phyloP scores from a whole-genome alignment of 2,113 vertebrate species.

The Sarotherodon lohbergeri region DNA sequence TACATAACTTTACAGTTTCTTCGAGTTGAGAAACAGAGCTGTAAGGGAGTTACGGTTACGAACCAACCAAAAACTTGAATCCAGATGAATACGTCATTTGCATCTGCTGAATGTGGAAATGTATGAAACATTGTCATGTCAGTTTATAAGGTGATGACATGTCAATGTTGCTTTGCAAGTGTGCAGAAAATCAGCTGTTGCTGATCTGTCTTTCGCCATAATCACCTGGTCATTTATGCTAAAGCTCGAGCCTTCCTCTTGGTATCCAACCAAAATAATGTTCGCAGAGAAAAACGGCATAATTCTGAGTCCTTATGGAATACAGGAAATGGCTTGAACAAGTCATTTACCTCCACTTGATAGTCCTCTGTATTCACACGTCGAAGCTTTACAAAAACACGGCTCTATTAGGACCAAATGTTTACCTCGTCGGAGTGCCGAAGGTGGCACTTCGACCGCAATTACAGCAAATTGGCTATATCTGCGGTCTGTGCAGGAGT shows the following conservation, averaged over 20 bases:
- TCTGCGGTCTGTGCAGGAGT: constrained; percentile 39
- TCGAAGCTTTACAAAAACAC: constrained; percentile 10
- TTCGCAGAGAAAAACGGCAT: constrained; percentile 29
- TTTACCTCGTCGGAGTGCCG: constrained; percentile 18
- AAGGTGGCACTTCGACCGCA: constrained; percentile 56
- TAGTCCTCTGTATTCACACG: constrained; percentile 34
- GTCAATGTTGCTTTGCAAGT: not conserved
- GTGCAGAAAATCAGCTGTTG: not conserved
- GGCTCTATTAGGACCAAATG: constrained; percentile 48
- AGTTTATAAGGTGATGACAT: not conserved
- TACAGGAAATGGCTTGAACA: constrained; percentile 58
- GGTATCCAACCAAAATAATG: constrained; percentile 9
- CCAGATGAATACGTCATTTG: not conserved
- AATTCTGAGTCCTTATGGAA: constrained; percentile 23
- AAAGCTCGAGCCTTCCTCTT: constrained; percentile 2
- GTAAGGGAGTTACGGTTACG: not conserved
- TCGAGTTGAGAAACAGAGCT: not conserved
- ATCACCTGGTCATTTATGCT: not conserved
- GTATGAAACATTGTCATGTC: not conserved
- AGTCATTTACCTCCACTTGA: constrained; percentile 28
- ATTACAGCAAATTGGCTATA: constrained; percentile 57
- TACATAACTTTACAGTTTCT: not conserved
- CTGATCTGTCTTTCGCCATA: not conserved
- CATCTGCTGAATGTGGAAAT: not conserved
- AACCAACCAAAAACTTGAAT: not conserved